Conservation (phyloP, 2,888 invertebrate species). For the Troglohyphantes excavatus region DNA sequence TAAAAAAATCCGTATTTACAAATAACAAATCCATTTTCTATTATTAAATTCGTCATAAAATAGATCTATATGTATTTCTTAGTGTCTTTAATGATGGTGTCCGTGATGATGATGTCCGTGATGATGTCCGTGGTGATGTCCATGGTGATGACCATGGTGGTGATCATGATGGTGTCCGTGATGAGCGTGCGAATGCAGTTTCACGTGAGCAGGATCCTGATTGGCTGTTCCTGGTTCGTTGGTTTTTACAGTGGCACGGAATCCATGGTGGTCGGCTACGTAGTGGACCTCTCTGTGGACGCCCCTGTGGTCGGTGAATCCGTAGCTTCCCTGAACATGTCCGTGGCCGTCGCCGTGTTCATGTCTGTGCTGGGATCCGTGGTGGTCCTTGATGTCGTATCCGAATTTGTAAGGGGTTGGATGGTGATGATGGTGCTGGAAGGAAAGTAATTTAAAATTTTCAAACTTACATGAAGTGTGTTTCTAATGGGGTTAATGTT, state of each 20-base stretch:
- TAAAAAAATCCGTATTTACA: too few species aligned
- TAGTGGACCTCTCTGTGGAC: slow-evolving; percentile 56
- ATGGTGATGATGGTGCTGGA: slow-evolving; percentile 30
- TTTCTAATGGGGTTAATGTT: too few species aligned
- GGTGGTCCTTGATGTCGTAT: slow-evolving; percentile 40
- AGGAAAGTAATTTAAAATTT: not conserved
- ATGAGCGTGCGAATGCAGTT: slow-evolving; percentile 21
- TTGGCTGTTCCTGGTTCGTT: slow-evolving; percentile 70
- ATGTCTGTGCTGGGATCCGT: slow-evolving; percentile 55
- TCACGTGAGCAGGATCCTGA: slow-evolving; percentile 47
- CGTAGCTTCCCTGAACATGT: slow-evolving; percentile 50
- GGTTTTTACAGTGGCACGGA: slow-evolving; percentile 36
- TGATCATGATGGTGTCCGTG: slow-evolving; percentile 13
- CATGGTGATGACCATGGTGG: not conserved
- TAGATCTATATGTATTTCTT: too few species aligned
- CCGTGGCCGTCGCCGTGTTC: slow-evolving; percentile 55
- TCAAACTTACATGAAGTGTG: not conserved
- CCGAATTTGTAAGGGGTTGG: slow-evolving; percentile 65
- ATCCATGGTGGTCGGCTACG: slow-evolving; percentile 47
- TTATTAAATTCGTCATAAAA: too few species aligned
- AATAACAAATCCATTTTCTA: too few species aligned
- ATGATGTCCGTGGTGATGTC: not conserved
- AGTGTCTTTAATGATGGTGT: not conserved
- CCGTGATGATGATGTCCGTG: not conserved
- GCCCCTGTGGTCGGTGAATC: slow-evolving; percentile 57